phyloP scores from a whole-genome alignment of 2,797 vertebrate genomes.

The Balearica regulorum region DNA sequence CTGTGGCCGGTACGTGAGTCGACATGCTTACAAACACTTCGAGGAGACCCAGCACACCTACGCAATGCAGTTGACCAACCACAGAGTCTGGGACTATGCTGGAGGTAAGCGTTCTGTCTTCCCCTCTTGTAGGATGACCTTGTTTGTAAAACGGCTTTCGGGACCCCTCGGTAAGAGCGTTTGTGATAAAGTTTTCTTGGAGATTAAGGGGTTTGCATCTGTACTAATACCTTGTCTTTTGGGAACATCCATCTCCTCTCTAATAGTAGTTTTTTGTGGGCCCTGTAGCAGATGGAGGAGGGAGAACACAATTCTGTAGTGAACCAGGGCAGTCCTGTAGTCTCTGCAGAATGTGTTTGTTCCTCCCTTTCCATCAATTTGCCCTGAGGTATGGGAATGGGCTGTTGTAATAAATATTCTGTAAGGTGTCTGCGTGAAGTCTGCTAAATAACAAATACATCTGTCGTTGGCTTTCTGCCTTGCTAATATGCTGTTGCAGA shows the following conservation, averaged over 20 bases:
- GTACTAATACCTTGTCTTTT: background rate
- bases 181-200: background rate
- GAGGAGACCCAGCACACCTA: conserved; percentile 98
- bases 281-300: background rate
- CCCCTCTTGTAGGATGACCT: background rate
- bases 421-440: background rate
- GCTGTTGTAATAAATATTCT: background rate
- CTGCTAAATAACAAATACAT: background rate
- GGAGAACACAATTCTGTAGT: background rate
- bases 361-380: background rate
- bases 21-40: conserved; percentile 97
- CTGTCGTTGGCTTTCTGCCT: conserved; percentile 4
- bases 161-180: background rate
- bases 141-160: background rate
- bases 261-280: background rate
- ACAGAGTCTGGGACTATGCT: conserved; percentile 97
- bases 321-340: background rate
- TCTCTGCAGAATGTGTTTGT: background rate
- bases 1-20: conserved; percentile 94
- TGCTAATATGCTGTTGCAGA: background rate
- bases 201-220: background rate
- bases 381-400: background rate
- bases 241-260: background rate
- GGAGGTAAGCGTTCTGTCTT: conserved; percentile 77
- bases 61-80: conserved; percentile 98